Conservation (phyloP, 2,113 vertebrate species). For the Stegostoma tigrinum region DNA sequence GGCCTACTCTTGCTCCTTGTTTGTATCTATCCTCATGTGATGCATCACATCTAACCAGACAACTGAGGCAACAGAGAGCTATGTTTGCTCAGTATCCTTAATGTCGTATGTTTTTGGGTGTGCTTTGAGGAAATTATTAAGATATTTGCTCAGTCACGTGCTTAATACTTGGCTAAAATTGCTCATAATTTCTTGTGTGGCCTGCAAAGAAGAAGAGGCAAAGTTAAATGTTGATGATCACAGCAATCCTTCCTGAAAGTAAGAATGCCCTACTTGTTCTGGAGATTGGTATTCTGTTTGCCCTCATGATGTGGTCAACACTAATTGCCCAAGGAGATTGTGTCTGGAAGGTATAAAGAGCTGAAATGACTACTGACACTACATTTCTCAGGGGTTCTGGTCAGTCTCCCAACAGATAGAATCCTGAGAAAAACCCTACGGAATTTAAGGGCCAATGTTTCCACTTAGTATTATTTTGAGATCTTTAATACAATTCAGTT, state of each 20-base stretch:
- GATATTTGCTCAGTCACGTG: background rate
- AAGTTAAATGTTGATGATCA: background rate
- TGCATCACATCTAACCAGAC: background rate
- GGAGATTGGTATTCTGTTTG: background rate
- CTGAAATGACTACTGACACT: background rate
- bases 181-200: background rate
- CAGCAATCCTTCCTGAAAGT: background rate
- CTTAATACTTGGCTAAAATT: background rate
- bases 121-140: background rate
- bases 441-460: background rate
- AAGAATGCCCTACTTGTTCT: background rate
- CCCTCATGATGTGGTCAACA: background rate
- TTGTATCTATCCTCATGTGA: background rate
- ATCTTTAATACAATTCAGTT: background rate
- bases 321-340: background rate
- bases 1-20: too few relatives aligned
- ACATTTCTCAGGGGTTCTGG: background rate
- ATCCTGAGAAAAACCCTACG: background rate
- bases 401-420: background rate
- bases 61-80: background rate
- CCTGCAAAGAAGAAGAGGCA: background rate
- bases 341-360: background rate
- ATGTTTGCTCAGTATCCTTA: background rate
- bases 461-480: background rate
- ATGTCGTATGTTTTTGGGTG: background rate